Evolutionary conservation across 2,888 invertebrate species (phyloP).

Genomic region (Agrotis segetum): DNA sequence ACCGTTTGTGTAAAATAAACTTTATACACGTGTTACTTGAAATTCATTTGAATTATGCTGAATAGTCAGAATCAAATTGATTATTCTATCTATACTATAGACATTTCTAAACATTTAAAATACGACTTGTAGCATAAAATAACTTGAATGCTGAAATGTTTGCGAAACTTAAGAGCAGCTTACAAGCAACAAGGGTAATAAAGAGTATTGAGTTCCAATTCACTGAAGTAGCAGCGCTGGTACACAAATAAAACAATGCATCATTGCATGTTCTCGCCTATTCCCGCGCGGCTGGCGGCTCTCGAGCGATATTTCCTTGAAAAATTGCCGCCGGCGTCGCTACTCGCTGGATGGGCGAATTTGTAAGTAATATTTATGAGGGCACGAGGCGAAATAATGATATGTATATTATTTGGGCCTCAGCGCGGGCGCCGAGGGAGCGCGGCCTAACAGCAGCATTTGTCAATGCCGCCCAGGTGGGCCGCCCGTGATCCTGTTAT

Average conservation of each 20-base stretch:
- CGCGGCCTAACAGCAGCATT: slow-evolving; percentile 79
- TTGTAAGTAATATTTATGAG: slow-evolving; percentile 87
- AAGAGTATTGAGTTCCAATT: slow-evolving; percentile 60
- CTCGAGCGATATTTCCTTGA: slow-evolving; percentile 79
- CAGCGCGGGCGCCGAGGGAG: slow-evolving; percentile 76
- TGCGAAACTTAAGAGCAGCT: slow-evolving; percentile 36
- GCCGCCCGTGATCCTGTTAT: slow-evolving; percentile 81
- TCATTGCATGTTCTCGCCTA: slow-evolving; percentile 73
- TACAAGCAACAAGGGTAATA: slow-evolving; percentile 40
- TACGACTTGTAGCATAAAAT: slow-evolving; percentile 10
- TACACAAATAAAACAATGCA: slow-evolving; percentile 70
- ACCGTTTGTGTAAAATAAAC: slow-evolving; percentile 44
- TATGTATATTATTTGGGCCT: slow-evolving; percentile 88
- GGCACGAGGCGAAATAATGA: slow-evolving; percentile 85
- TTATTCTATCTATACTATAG: slow-evolving; percentile 21
- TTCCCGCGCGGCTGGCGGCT: slow-evolving; percentile 66
- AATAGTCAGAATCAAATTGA: slow-evolving; percentile 10
- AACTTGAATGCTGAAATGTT: slow-evolving; percentile 27
- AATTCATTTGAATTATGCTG: slow-evolving; percentile 21
- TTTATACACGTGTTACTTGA: slow-evolving; percentile 39
- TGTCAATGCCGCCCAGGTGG: slow-evolving; percentile 88
- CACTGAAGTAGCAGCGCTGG: slow-evolving; percentile 50
- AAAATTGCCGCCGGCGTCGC: slow-evolving; percentile 79
- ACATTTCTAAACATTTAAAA: slow-evolving; percentile 13
- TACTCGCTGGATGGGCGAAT: slow-evolving; percentile 79